Evolutionary conservation across 2,888 invertebrate genomes (phyloP).

Genomic region (Elegia similella): DNA sequence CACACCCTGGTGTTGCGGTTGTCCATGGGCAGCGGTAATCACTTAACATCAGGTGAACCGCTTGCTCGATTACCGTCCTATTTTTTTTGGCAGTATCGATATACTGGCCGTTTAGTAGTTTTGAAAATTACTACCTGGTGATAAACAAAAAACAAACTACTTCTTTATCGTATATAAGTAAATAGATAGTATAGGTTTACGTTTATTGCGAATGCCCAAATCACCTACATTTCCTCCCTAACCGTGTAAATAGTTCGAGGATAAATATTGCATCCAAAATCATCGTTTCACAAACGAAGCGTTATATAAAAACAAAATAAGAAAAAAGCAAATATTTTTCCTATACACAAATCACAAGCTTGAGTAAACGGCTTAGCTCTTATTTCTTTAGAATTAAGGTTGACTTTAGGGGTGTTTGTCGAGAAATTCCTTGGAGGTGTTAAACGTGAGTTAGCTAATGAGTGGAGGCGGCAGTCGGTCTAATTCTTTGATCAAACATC

Average conservation of each 20-base stretch:
- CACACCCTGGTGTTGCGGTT: no score
- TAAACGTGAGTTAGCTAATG: constrained; percentile 50
- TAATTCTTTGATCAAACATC: constrained; percentile 60
- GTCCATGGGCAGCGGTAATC: no score
- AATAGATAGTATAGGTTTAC: not conserved
- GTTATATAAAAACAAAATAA: not conserved
- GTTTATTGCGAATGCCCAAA: not conserved
- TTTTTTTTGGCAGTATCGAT: no score
- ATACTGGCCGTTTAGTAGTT: no score
- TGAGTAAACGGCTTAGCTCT: not conserved
- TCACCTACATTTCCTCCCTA: not conserved
- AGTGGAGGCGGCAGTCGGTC: constrained; percentile 46
- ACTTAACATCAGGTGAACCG: no score
- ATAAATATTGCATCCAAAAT: constrained; percentile 2
- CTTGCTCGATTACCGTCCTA: no score
- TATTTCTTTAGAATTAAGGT: constrained; percentile 17
- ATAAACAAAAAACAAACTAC: no score
- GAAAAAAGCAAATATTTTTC: constrained; percentile 13
- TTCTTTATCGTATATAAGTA: no score
- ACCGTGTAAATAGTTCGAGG: not conserved
- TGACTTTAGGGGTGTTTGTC: constrained; percentile 20
- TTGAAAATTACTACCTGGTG: no score
- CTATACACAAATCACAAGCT: constrained; percentile 6
- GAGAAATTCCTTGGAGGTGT: constrained; percentile 35
- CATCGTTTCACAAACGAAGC: constrained; percentile 2